phyloP scores from a whole-genome alignment of 1,140 invertebrate genomes.

The Caenorhabditis remanei region DNA sequence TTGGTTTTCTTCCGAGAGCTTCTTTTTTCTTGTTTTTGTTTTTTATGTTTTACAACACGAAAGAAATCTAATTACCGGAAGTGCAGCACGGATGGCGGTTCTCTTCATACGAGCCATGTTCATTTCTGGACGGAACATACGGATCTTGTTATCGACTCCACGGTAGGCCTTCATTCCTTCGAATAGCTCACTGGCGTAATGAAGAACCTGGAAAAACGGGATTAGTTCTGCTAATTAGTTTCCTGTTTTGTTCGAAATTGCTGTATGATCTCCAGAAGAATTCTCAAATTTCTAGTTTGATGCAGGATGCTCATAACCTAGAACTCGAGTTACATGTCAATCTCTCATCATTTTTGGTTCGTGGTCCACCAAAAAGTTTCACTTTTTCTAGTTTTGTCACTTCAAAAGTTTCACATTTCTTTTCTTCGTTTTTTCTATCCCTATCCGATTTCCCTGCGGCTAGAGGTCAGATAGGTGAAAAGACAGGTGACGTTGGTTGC shows the following conservation, averaged over 20 bases:
- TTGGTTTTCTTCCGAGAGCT: constrained; percentile 7
- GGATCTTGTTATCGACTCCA: constrained; percentile 91
- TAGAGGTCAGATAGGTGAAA: constrained; percentile 38
- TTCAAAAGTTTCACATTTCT: constrained; percentile 6
- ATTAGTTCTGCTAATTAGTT: constrained; percentile 11
- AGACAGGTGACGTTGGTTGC: constrained; percentile 30
- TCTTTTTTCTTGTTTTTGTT: constrained; percentile 20
- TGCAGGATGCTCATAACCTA: too few relatives aligned
- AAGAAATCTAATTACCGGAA: constrained; percentile 82
- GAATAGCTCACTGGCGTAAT: constrained; percentile 85
- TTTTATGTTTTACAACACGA: constrained; percentile 27
- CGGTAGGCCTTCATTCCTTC: constrained; percentile 98
- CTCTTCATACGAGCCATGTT: constrained; percentile 94
- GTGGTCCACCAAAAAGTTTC: constrained; percentile 2
- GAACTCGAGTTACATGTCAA: background rate
- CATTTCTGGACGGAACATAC: constrained; percentile 92
- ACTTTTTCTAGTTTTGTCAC: constrained; percentile 3
- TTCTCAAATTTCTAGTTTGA: too few relatives aligned
- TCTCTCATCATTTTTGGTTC: background rate
- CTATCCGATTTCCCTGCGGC: constrained; percentile 7
- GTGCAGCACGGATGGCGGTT: constrained; percentile 86
- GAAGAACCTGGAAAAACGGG: constrained; percentile 71
- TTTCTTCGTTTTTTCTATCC: constrained; percentile 3
- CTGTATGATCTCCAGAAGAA: too few relatives aligned
- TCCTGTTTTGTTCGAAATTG: background rate